Evolutionary conservation across 2,888 invertebrate genomes (phyloP), one percentile per base, ranked within the genome.

Genomic region (Ophonus ardosiacus): DNA sequence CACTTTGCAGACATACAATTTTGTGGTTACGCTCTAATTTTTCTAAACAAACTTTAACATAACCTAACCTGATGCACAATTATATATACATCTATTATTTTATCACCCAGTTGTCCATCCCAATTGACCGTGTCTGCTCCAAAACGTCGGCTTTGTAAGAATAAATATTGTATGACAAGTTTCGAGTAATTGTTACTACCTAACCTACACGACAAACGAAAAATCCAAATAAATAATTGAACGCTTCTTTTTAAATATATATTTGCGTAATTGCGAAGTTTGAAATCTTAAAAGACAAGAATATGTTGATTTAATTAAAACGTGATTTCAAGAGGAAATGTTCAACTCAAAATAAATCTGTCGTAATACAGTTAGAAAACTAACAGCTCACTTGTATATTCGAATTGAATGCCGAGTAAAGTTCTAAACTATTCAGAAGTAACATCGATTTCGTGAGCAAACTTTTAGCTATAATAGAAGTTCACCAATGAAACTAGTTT

Each of bases 401-500:
- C 43, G 51, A 74, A 74, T 74, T 18, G 74, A 74, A 74, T 74
- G 18, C 74, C 51, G 74, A 43, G 51, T 18, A 74, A 74, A 74
- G 43, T 74, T 74, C 74, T 43, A 43, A 74, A 74, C 74, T 74
- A 74, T 74, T 74, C 74, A 74, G 43, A 74, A 74, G 74, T 74
- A 74, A 74, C 74, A 74, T 74, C 51, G 74, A 74, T 74, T 74
- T 74, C 17, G 40, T 17, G 74, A 74, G 17, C 43, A 74, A 74
- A 74, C 74, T 74, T 74, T 74, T 51, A 43, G 74, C 74, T 43
- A 74, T 74, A 74, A 74, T 74, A 74, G 74, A 74, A 74, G 74
- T 74, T 51, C 74, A 51, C 74, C 74, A 74, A 74, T 74, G 74
- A 56, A 74, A 74, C 74, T 74, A 74, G 74, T 74, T 74, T 74